Evolutionary conservation across 2,113 vertebrate genomes (phyloP), one percentile per base, ranked within the genome.

Genomic region (Erythrolamprus reginae): DNA sequence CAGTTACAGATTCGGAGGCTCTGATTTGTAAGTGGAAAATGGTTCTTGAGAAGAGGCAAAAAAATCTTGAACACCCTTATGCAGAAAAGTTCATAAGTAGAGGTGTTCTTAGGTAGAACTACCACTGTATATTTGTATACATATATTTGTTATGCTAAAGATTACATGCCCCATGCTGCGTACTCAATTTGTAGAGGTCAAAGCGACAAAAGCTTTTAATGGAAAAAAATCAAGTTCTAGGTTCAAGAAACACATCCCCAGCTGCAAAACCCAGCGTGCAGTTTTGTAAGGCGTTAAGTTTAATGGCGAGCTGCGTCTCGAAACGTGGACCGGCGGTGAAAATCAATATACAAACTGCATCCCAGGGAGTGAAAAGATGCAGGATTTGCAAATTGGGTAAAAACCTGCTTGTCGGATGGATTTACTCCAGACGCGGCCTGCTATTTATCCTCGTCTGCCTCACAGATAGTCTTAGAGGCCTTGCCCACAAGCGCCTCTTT

Each of bases 121-220:
- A n/a, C n/a, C n/a, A n/a, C n/a, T n/a, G n/a, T n/a, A n/a, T n/a
- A n/a, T n/a, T n/a, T n/a, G n/a, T n/a, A n/a, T n/a, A n/a, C n/a
- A 83, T 4, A 48, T 24, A n/a, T 21, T 38, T 77, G 65, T 77
- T 38, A 77, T 9, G 65, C 33, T 38, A 38, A 77, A 77, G 17
- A 19, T 26, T 1, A 17, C 15, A 0, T 19, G 15, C 1, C 15
- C 38, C 15, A 0, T 6, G n/a, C n/a, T 2, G 12, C 65, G 5
- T 1, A 15, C 33, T 38, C 3, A 0, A 21, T 38, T 77, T 77
- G 9, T 33, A 21, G 33, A 38, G 33, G 33, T 77, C 17, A 4
- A 21, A 33, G 33, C 17, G 7, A 77, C 33, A 1, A 38, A 38
- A 19, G 33, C 6, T 42, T 77, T 77, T 77, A 42, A 56, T 77